A percentile compares a stretch with the other conserved stretches of the same genome.
Evolutionary conservation across 2,888 invertebrate genomes (phyloP).

Genomic region (Dugesia japonica): DNA sequence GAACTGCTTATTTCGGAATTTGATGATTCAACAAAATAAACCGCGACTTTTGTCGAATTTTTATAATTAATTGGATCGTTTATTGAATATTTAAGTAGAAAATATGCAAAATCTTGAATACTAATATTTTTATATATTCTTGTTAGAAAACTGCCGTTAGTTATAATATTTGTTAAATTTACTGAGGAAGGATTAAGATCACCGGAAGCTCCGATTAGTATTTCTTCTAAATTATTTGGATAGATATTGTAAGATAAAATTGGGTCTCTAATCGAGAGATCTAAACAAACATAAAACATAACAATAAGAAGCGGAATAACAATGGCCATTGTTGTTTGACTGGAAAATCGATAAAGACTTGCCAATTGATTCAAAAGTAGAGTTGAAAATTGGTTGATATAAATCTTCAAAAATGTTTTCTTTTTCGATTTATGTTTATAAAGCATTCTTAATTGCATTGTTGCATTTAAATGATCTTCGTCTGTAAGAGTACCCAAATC

Average conservation of each 20-base stretch:
- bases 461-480: background rate
- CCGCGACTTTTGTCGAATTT: background rate
- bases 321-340: background rate
- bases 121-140: background rate
- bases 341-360: background rate
- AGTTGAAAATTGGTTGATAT: background rate
- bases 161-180: background rate
- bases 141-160: background rate
- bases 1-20: background rate
- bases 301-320: background rate
- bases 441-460: background rate
- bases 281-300: background rate
- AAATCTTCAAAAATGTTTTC: background rate
- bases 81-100: background rate
- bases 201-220: background rate
- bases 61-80: background rate
- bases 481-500: background rate
- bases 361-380: background rate
- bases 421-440: background rate
- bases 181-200: background rate
- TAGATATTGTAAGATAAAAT: background rate
- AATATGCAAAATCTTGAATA: background rate
- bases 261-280: background rate
- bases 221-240: background rate
- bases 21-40: background rate